phyloP scores from a whole-genome alignment of 2,113 vertebrate genomes.

The Osmerus eperlanus region DNA sequence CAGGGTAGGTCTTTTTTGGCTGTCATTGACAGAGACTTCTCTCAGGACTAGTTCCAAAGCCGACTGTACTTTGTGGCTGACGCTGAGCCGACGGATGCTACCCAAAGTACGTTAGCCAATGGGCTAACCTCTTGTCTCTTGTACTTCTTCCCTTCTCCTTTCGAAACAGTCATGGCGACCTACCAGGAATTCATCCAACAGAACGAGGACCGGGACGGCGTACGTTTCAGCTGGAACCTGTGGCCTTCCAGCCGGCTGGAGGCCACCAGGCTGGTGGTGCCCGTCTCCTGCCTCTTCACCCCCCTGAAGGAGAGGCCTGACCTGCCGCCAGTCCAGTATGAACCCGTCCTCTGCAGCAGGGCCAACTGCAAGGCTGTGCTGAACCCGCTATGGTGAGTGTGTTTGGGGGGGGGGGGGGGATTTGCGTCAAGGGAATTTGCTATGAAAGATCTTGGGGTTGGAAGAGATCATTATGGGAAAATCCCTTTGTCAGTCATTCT shows the following conservation, averaged over 20 bases:
- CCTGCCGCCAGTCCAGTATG: slow-evolving; percentile 91
- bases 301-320: slow-evolving; percentile 90
- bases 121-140: background rate
- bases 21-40: too few relatives aligned
- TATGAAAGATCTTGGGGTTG: too few relatives aligned
- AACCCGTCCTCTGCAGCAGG: slow-evolving; percentile 90
- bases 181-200: slow-evolving; percentile 98
- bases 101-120: background rate
- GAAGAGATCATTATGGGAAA: too few relatives aligned
- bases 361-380: slow-evolving; percentile 92
- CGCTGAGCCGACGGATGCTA: too few relatives aligned
- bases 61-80: too few relatives aligned
- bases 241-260: slow-evolving; percentile 96
- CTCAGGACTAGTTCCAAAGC: too few relatives aligned
- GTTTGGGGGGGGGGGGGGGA: too few relatives aligned
- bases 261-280: slow-evolving; percentile 92
- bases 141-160: slow-evolving; percentile 20
- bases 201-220: slow-evolving; percentile 93
- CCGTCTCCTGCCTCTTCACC: slow-evolving; percentile 91
- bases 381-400: slow-evolving; percentile 92
- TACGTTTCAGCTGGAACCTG: slow-evolving; percentile 97
- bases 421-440: too few relatives aligned
- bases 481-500: too few relatives aligned
- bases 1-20: too few relatives aligned
- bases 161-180: slow-evolving; percentile 77